Conservation (phyloP, 2,888 invertebrate genomes). For the Andrena haemorrhoa region DNA sequence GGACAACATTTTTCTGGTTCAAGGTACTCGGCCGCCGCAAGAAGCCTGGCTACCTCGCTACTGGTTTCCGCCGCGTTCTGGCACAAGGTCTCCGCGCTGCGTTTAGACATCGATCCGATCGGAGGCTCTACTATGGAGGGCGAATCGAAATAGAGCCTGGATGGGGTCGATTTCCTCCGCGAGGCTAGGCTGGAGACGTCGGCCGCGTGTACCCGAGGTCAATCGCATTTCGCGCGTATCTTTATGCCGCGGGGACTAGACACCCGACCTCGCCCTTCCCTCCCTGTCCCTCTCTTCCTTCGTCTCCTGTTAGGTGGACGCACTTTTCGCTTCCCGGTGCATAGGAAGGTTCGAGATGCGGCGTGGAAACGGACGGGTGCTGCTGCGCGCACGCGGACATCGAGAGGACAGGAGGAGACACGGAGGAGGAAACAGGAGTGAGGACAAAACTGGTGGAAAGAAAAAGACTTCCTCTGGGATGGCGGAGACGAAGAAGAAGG, state of each 20-base stretch:
- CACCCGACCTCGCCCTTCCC: constrained; percentile 16
- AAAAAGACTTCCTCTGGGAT: constrained; percentile 12
- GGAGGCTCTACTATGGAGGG: neutral
- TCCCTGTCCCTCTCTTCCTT: constrained; percentile 6
- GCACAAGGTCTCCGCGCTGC: constrained; percentile 4
- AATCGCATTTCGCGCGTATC: constrained; percentile 51
- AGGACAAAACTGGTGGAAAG: constrained; percentile 9
- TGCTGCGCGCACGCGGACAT: constrained; percentile 34
- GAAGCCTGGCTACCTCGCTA: too few relatives aligned
- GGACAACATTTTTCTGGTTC: constrained; percentile 21
- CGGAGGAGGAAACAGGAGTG: neutral
- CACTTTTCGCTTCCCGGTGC: constrained; percentile 72
- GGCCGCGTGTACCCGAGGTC: constrained; percentile 40
- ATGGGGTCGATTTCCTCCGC: neutral
- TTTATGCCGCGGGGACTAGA: constrained; percentile 33
- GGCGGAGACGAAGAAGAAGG: constrained; percentile 25
- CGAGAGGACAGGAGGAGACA: constrained; percentile 14
- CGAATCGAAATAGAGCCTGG: neutral
- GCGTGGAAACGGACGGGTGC: constrained; percentile 49
- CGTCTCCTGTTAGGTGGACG: constrained; percentile 63
- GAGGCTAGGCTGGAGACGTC: constrained; percentile 23
- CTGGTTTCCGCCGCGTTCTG: neutral
- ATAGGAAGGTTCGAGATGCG: constrained; percentile 63
- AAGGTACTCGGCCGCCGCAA: constrained; percentile 3
- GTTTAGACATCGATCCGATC: constrained; percentile 2